Evolutionary conservation across 1,140 invertebrate genomes (phyloP), one percentile per base, ranked within the genome.

Genomic region (Listronotus bonariensis): DNA sequence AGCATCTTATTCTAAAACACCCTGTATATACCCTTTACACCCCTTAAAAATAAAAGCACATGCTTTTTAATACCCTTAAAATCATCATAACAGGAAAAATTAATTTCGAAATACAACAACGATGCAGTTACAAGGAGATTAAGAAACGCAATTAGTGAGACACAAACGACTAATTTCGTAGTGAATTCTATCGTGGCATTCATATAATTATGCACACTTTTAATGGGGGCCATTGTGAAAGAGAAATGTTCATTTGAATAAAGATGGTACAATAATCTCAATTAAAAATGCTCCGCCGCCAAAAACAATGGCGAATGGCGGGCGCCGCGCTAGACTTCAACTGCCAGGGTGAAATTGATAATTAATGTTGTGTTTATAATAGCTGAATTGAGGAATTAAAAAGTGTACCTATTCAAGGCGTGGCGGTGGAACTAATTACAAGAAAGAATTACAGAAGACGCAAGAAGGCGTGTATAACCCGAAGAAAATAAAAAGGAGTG

Each of bases 321-420:
- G 70, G 68, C 74, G 73, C 73, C 73, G 68, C 67, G 63, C 12
- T 26, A 68, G 66, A 75, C 68, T 68, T 71, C 65, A 59, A 62
- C 74, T 73, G 74, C 68, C 70, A 68, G 36, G 26, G 17, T 42
- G 51, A 72, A 78, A 78, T 78, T 78, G 76, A 78, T 78, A 78
- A 78, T 78, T 78, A 77, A 78, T 78, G 75, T 77, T 76, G 75
- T 78, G 76, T 77, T 78, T 76, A 77, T 78, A 78, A 78, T 77
- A 65, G 73, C 68, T 57, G 73, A 68, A 77, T 77, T 73, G 73
- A 69, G 76, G 73, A 77, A 77, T 77, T 77, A 77, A 77, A 76
- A 75, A 77, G 20, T 74, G 76, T 72, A 77, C 74, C 74, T 76
- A 74, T 52, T 72, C 69, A 70, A 70, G 71, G 65, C 57, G 68